Conservation (phyloP, 2,113 vertebrate genomes). For the Ptyas mucosa region DNA sequence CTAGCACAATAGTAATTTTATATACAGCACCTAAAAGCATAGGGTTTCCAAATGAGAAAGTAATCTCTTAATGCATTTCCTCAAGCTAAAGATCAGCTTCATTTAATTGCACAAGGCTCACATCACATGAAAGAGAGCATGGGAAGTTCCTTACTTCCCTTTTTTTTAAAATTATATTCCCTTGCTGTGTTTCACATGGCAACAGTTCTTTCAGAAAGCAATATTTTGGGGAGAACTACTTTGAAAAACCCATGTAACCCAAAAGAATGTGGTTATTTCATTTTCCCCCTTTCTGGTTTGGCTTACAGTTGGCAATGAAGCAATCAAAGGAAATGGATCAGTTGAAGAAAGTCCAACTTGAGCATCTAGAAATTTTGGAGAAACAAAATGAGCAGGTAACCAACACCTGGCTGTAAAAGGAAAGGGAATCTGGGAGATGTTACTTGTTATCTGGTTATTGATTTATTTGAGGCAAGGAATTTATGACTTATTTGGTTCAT, state of each 20-base stretch:
- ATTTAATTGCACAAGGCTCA: neutral
- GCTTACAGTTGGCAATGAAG: conserved; percentile 90
- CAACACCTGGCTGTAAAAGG: conserved; percentile 31
- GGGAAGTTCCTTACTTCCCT: neutral
- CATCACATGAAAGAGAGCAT: neutral
- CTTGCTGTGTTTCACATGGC: neutral
- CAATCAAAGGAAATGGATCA: conserved; percentile 98
- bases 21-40: neutral
- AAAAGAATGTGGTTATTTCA: neutral
- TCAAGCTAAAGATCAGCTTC: neutral
- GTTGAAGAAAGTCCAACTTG: conserved; percentile 90
- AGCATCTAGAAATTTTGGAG: conserved; percentile 93
- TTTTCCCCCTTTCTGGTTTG: conserved; percentile 18
- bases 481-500: neutral
- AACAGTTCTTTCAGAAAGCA: neutral
- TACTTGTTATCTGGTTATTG: neutral
- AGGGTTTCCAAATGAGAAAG: neutral
- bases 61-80: neutral
- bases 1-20: neutral
- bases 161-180: neutral
- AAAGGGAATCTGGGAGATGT: neutral
- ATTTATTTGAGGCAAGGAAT: neutral
- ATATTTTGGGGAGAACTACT: neutral
- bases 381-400: conserved; percentile 97
- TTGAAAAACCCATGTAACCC: neutral